Evolutionary conservation across 2,888 invertebrate species (phyloP), one percentile per base, ranked within the genome.

Genomic region (Idaea dimidiata): DNA sequence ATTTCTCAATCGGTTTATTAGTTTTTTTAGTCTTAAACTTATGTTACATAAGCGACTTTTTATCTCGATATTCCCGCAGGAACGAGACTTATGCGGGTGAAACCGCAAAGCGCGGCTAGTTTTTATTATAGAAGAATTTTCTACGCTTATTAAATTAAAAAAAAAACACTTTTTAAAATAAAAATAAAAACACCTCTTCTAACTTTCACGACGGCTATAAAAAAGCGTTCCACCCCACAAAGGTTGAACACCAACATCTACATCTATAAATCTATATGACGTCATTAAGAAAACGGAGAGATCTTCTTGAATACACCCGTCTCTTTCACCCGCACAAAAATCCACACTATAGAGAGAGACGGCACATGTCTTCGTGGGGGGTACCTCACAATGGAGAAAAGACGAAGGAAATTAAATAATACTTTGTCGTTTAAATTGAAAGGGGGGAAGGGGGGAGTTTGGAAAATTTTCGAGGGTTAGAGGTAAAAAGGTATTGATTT

Each of bases 371-470:
- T 91, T 91, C 74, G 80, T 65, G 76, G 74, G 75, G 72, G 71
- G 72, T 84, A 81, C 87, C 87, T 88, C 87, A 91, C 91, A 91
- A 91, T 88, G 84, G 89, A 83, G 89, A 91, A 92, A 91, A 91
- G 90, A 90, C 89, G 89, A 75, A 76, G 81, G 86, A 90, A 91
- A 91, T 92, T 91, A 91, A 92, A 91, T 90, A 91, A 91, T 91
- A 91, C 91, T 92, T 92, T 91, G 91, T 91, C 91, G 89, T 89
- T 89, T 86, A 84, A 88, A 90, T 89, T 88, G 88, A 87, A 87
- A 84, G 77, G 80, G 86, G 86, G 82, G 75, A 76, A 72, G 68
- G 75, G 79, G 80, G 81, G 82, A 82, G 84, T 87, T 88, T 80
- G 84, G 84, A 84, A 87, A 88, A 87, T 86, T 89, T 87, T 82